Base-by-base conservation (phyloP, 2,797 vertebrate species). In the Poeciliopsis turneri region DNA sequence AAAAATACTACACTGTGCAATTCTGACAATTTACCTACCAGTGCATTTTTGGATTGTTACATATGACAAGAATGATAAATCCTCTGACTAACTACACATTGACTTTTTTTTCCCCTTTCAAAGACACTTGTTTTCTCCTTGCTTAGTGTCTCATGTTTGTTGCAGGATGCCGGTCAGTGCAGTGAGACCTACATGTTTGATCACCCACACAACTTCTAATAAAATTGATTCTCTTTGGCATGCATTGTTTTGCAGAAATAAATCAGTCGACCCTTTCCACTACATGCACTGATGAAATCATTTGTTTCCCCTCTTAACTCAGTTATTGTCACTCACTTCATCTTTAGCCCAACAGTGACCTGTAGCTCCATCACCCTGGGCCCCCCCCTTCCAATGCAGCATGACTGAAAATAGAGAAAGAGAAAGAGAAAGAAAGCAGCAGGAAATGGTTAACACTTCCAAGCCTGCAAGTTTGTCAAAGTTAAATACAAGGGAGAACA, bases 311-410 rank as follows among this genome's bases (percentile, higher is more conserved):
- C 91, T 94, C 91, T 94, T 95, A 95, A 94, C 92, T 94, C 93
- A 93, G 94, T 95, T 95, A 94, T 93, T 95, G 93, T 94, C 93
- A 94, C 94, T 95, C 94, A 93, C 93, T 95, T 95, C 94, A 95
- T 93, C 89, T 94, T 87, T 75, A 87, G 87, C 90, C 82, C 92
- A 92, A 86, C 84, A 86, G 79, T 94, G 92, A 94, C 92, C 90
- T 93, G 93, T 92, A 92, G 90, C 85, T 89, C 87, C 86, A 90
- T 74, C 78, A 82, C 23, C 74, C 77, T 78, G 74, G 70, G 81
- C 80, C 77, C 81, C 72, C 47, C 85, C 78, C 78, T 73, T 81
- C 87, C 85, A 77, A 74, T 55, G 81, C 75, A 83, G 79, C 68
- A 66, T 70, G 47, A 86, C 78, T 70, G 41, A 70, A 46, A 43